Evolutionary conservation across 2,797 vertebrate species (phyloP).

Genomic region (Mormyrops boulengeri): DNA sequence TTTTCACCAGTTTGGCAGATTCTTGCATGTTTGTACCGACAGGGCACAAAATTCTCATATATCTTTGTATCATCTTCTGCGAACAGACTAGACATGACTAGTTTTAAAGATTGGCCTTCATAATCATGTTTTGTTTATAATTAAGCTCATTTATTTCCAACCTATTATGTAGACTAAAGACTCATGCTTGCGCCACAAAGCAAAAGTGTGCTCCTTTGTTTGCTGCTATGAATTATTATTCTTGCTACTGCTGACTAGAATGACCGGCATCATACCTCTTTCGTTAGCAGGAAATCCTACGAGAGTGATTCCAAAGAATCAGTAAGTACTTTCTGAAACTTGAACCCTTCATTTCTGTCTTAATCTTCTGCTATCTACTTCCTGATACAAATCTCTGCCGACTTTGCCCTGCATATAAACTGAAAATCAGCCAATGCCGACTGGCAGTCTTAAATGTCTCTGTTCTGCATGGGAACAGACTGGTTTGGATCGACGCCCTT

Average conservation of each 20-base stretch:
- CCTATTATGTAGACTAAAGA: not conserved
- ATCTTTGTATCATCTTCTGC: not conserved
- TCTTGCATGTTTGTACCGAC: not conserved
- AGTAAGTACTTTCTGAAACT: not conserved
- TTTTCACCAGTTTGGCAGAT: not conserved
- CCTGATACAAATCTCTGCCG: not conserved
- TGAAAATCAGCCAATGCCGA: not conserved
- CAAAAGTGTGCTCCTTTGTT: not conserved
- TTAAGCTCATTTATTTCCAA: not conserved
- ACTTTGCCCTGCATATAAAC: not conserved
- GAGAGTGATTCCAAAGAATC: not conserved
- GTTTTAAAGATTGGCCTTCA: not conserved
- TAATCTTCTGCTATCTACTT: not conserved
- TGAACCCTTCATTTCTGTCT: not conserved
- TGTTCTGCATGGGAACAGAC: not conserved
- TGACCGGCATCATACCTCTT: not conserved
- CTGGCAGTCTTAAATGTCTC: not conserved
- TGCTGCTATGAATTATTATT: not conserved
- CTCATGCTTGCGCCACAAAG: not conserved
- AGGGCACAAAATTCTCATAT: not conserved
- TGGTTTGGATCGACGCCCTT: not conserved
- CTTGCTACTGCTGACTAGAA: not conserved
- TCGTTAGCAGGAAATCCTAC: not conserved
- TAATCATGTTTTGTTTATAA: not conserved
- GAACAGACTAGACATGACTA: not conserved